phyloP scores from a whole-genome alignment of 30 jellyfish, hydroid and myxozoan species.

The Sanderia malayensis region DNA sequence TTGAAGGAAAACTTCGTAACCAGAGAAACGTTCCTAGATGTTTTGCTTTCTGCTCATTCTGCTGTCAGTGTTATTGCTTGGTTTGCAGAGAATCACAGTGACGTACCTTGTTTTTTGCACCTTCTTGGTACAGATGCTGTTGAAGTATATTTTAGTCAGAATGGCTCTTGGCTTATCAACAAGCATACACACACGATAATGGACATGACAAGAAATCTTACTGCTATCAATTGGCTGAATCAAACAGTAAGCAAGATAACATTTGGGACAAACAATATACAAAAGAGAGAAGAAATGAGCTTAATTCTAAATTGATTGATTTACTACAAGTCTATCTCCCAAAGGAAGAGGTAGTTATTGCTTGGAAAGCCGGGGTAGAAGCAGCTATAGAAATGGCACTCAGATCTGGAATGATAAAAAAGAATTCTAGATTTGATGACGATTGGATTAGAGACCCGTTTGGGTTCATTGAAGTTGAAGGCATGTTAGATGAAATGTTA shows the following conservation, averaged over 20 bases:
- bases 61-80: constrained; percentile 42
- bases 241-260: constrained; percentile 5
- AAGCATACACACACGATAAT: not conserved
- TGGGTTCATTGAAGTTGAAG: constrained; percentile 9
- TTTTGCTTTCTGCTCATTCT: constrained; percentile 25
- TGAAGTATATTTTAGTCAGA: constrained; percentile 39
- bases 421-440: constrained; percentile 12
- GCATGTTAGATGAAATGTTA: constrained; percentile 23
- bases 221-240: not conserved
- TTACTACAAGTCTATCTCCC: constrained; percentile 18
- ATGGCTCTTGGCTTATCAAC: constrained; percentile 11
- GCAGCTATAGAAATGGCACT: constrained; percentile 25
- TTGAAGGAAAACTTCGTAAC: constrained; percentile 35
- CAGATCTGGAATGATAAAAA: constrained; percentile 22
- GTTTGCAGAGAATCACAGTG: constrained; percentile 22
- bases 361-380: constrained; percentile 41
- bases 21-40: constrained; percentile 32
- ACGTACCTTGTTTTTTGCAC: constrained; percentile 23
- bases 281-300: constrained; percentile 11
- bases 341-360: constrained; percentile 5
- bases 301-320: not conserved
- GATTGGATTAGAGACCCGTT: constrained; percentile 25
- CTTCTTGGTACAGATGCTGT: constrained; percentile 43
- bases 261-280: constrained; percentile 9
- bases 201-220: not conserved